Conservation (phyloP, 2,797 vertebrate species). For the Premnoplex brunnescens region DNA sequence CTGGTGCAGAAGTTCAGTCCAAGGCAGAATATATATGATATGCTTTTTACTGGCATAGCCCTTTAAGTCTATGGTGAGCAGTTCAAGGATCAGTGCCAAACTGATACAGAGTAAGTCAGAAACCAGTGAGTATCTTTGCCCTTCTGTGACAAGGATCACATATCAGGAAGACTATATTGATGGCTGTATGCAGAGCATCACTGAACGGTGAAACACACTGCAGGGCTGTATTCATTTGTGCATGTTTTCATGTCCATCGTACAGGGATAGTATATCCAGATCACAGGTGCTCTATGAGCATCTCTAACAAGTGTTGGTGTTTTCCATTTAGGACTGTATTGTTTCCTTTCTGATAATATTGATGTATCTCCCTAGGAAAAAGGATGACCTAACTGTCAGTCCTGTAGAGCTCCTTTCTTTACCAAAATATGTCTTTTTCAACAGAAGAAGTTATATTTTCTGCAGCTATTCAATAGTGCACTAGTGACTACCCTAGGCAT, state of each 20-base stretch:
- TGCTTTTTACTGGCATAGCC: background rate
- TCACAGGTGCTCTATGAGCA: background rate
- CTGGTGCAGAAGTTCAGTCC: background rate
- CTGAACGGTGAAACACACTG: background rate
- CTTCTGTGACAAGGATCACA: background rate
- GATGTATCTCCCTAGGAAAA: background rate
- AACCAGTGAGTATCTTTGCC: background rate
- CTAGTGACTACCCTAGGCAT: background rate
- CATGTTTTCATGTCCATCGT: background rate
- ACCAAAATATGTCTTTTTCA: background rate
- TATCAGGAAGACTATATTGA: background rate
- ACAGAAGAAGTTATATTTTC: background rate
- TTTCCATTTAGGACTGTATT: fast-evolving
- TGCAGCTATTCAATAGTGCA: background rate
- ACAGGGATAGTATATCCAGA: background rate
- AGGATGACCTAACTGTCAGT: background rate
- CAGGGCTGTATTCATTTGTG: background rate
- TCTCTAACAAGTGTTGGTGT: background rate
- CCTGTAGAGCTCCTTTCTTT: background rate
- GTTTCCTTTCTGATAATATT: background rate
- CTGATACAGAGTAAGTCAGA: background rate
- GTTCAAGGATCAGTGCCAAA: background rate
- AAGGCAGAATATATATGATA: background rate
- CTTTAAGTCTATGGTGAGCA: background rate
- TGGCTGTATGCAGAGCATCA: background rate